Evolutionary conservation across 37 sponge, comb jelly and placozoan genomes (phyloP), one percentile per base, ranked within the genome.

Genomic region (Ianthella basta): DNA sequence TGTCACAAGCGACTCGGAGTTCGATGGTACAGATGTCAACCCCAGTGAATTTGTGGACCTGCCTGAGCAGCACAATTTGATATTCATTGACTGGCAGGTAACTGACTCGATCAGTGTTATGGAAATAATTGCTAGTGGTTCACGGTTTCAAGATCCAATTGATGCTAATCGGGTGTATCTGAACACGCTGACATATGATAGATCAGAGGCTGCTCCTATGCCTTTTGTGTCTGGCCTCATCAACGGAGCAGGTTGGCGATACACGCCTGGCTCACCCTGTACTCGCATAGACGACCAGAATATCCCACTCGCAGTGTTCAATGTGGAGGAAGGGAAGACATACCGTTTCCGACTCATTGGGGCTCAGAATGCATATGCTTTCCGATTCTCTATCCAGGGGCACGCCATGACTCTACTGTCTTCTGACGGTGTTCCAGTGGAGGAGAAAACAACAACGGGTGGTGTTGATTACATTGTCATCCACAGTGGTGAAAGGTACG

Each of bases 281-380:
- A 61, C 25, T 12, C 27, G 63, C 25, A 56, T 86, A 25, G 80
- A 86, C 12, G 83, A 80, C 29, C 40, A 18, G 16, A 66, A 82
- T 38, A 81, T 85, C 19, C 54, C 85, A n/a, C 81, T 92, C 5
- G 39, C 82, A 36, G 60, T 57, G 16, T 92, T 88, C 57, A 16
- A n/a, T 29, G 89, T 88, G 23, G 80, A 82, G 37, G 39, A 35
- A 13, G 88, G 88, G 8, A 57, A 88, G 4, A 81, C 64, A 24
- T 90, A 94, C 77, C 54, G 94, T n/a, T 94, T 94, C 55, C 64
- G 94, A 32, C 35, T 94, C 39, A 79, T 94, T 25, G 91, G 91
- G 15, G 94, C 88, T 14, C 91, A 90, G 33, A 69, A 59, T 18
- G 18, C 56, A 5, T 90, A 82, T 66, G 80, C 88, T 4, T 90